Conservation (phyloP, 2,113 vertebrate genomes). For the Emydura subglobosa region DNA sequence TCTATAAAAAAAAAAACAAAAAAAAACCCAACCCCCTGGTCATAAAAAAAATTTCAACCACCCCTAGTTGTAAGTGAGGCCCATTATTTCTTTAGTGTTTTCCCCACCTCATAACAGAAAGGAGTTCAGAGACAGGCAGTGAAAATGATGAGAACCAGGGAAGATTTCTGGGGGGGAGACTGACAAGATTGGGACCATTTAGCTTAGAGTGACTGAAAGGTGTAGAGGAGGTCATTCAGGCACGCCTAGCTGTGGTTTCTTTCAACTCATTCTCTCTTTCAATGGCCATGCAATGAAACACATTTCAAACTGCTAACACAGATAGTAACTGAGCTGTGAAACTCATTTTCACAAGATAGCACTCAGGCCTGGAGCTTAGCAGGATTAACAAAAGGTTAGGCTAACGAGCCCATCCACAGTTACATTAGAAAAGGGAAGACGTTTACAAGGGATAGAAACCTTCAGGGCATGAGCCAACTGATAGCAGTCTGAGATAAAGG, state of each 20-base stretch:
- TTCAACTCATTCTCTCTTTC: not conserved
- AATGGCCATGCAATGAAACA: not conserved
- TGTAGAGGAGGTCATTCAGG: not conserved
- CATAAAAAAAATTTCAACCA: not conserved
- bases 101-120: not conserved
- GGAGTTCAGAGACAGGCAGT: not conserved
- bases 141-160: not conserved
- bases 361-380: not conserved
- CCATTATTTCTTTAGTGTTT: not conserved
- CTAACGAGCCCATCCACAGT: not conserved
- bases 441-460: not conserved
- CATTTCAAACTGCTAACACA: not conserved
- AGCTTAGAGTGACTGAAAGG: not conserved
- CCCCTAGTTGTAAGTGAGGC: not conserved
- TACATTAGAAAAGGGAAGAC: not conserved
- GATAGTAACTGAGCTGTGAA: not conserved
- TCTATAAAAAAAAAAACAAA: too few species aligned
- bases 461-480: not conserved
- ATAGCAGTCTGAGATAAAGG: not conserved
- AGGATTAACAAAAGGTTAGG: not conserved
- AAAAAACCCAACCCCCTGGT: too few species aligned
- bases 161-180: not conserved
- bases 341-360: too few species aligned
- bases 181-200: not conserved
- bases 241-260: not conserved